phyloP scores from a whole-genome alignment of 2,797 vertebrate species.

The Selene dorsalis region DNA sequence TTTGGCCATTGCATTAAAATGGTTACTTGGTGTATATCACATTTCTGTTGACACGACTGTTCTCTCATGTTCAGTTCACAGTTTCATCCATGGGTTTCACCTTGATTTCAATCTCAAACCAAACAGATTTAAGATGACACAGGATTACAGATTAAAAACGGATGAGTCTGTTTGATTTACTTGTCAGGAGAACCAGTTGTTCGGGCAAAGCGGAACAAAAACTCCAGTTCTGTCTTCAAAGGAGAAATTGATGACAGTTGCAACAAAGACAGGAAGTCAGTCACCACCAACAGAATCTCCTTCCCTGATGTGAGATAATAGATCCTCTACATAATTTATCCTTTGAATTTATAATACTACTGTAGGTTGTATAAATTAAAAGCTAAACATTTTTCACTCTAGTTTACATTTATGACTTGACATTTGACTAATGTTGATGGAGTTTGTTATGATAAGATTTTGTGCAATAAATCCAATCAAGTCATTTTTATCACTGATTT shows the following conservation, averaged over 20 bases:
- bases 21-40: too few relatives aligned
- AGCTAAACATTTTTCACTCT: neutral
- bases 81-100: too few relatives aligned
- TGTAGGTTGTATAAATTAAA: neutral
- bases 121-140: neutral
- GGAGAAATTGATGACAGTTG: conserved; percentile 48
- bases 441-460: conserved; percentile 6
- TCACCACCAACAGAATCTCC: conserved; percentile 55
- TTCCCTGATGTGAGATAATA: conserved; percentile 61
- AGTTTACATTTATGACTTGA: neutral
- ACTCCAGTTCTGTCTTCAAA: conserved; percentile 51
- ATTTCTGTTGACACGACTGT: too few relatives aligned
- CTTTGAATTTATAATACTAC: conserved; percentile 3
- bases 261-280: conserved; percentile 54
- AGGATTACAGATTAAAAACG: neutral
- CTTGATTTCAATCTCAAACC: neutral
- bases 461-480: neutral
- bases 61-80: too few relatives aligned
- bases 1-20: too few relatives aligned
- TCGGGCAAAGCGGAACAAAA: neutral
- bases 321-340: neutral
- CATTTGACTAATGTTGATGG: neutral
- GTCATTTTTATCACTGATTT: neutral
- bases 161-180: conserved; percentile 5
- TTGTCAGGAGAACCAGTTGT: conserved; percentile 40